Evolutionary conservation across 2,888 invertebrate genomes (phyloP).

Genomic region (Dicycla oo): DNA sequence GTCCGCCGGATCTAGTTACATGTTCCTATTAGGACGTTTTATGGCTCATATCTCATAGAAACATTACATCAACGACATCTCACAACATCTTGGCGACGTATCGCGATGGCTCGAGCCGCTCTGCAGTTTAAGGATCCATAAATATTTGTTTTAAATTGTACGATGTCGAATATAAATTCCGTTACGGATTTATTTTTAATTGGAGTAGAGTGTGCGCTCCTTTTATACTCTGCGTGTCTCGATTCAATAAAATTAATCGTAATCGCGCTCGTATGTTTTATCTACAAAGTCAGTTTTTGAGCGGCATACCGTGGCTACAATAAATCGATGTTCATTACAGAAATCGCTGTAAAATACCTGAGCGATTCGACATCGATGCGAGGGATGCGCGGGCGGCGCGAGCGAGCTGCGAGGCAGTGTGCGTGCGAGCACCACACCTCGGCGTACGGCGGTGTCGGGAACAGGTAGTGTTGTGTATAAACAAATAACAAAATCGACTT

Average conservation of each 20-base stretch:
- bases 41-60: slow-evolving; percentile 68
- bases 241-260: slow-evolving; percentile 82
- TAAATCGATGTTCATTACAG: slow-evolving; percentile 88
- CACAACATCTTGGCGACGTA: slow-evolving; percentile 66
- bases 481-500: slow-evolving; percentile 90
- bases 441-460: slow-evolving; percentile 67
- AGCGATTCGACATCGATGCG: slow-evolving; percentile 83
- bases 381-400: slow-evolving; percentile 68
- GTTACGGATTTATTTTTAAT: slow-evolving; percentile 80
- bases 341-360: slow-evolving; percentile 88
- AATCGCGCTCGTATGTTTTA: slow-evolving; percentile 81
- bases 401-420: slow-evolving; percentile 63
- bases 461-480: slow-evolving; percentile 90
- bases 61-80: slow-evolving; percentile 75
- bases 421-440: slow-evolving; percentile 70
- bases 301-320: slow-evolving; percentile 82
- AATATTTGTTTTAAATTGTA: slow-evolving; percentile 74
- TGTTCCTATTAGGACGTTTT: slow-evolving; percentile 79
- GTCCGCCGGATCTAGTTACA: slow-evolving; percentile 80
- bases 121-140: slow-evolving; percentile 67
- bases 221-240: slow-evolving; percentile 74
- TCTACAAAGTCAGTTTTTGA: slow-evolving; percentile 82
- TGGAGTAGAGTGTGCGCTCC: slow-evolving; percentile 73
- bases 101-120: slow-evolving; percentile 46
- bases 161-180: slow-evolving; percentile 76